Evolutionary conservation across 2,888 invertebrate genomes (phyloP).

Genomic region (Phortica magna): DNA sequence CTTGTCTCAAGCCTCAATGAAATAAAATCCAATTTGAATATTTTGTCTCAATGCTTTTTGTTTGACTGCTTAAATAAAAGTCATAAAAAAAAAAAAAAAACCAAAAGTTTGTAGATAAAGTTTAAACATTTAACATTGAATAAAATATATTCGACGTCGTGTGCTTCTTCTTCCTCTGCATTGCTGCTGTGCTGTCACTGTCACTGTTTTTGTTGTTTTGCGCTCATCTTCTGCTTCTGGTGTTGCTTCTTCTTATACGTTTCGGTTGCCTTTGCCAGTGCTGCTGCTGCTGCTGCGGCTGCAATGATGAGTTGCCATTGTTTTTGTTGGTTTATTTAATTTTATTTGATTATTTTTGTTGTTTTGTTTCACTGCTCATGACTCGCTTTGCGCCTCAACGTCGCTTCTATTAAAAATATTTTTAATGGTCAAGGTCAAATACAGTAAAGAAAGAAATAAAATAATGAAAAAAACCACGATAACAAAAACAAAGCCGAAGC

Average conservation of each 20-base stretch:
- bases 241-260: not conserved
- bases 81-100: not conserved
- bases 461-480: constrained; percentile 4
- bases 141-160: constrained; percentile 36
- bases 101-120: not conserved
- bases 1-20: no score
- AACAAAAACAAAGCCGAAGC: constrained; percentile 21
- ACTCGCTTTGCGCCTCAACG: not conserved
- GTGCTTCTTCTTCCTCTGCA: not conserved
- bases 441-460: constrained; percentile 57
- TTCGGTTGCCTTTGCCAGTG: no score
- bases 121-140: constrained; percentile 41
- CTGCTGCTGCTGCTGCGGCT: no score
- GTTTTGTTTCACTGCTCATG: constrained; percentile 14
- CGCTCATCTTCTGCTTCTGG: not conserved
- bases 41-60: no score
- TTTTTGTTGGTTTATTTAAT: constrained; percentile 39
- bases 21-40: no score
- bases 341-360: constrained; percentile 28
- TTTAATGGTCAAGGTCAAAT: constrained; percentile 73
- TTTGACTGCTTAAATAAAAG: not conserved
- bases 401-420: constrained; percentile 45
- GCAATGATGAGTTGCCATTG: not conserved
- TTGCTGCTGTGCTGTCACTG: not conserved
- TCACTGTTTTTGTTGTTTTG: not conserved